phyloP scores from a whole-genome alignment of 2,888 invertebrate species.

The Scelioninae gen. 1 region DNA sequence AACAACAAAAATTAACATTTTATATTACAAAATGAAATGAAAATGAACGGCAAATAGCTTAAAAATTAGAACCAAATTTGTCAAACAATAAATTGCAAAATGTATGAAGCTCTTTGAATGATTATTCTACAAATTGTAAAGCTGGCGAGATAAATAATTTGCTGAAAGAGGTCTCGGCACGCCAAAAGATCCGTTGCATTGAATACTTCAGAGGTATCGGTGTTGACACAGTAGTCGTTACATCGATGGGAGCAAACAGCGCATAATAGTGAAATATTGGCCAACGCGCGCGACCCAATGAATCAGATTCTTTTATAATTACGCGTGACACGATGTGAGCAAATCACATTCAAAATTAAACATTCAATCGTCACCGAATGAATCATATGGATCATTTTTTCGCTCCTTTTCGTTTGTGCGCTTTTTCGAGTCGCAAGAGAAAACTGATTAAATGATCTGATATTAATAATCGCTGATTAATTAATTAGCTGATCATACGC shows the following conservation, averaged over 20 bases:
- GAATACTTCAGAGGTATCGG: slow-evolving; percentile 25
- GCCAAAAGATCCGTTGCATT: slow-evolving; percentile 3
- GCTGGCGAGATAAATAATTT: too few relatives aligned
- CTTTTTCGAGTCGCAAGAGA: slow-evolving; percentile 2
- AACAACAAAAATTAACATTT: too few relatives aligned
- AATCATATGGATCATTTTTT: slow-evolving; percentile 32
- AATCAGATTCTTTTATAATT: slow-evolving; percentile 59
- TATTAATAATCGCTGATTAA: slow-evolving; percentile 37
- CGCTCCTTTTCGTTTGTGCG: not conserved
- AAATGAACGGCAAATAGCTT: too few relatives aligned
- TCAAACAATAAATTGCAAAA: too few relatives aligned
- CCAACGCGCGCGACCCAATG: slow-evolving; percentile 31
- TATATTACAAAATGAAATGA: too few relatives aligned
- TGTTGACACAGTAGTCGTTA: slow-evolving; percentile 47
- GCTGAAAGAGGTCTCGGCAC: too few relatives aligned
- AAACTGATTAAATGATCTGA: slow-evolving; percentile 22
- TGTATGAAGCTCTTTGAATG: too few relatives aligned
- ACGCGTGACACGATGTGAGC: slow-evolving; percentile 29
- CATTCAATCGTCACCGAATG: slow-evolving; percentile 45
- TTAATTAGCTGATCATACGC: not conserved
- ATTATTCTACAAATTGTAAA: too few relatives aligned
- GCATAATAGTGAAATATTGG: slow-evolving; percentile 44
- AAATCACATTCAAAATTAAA: slow-evolving; percentile 54
- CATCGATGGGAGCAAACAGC: slow-evolving; percentile 34
- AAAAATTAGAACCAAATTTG: too few relatives aligned